Evolutionary conservation across 1,140 invertebrate genomes (phyloP).

Genomic region (Temnothorax longispinosus): DNA sequence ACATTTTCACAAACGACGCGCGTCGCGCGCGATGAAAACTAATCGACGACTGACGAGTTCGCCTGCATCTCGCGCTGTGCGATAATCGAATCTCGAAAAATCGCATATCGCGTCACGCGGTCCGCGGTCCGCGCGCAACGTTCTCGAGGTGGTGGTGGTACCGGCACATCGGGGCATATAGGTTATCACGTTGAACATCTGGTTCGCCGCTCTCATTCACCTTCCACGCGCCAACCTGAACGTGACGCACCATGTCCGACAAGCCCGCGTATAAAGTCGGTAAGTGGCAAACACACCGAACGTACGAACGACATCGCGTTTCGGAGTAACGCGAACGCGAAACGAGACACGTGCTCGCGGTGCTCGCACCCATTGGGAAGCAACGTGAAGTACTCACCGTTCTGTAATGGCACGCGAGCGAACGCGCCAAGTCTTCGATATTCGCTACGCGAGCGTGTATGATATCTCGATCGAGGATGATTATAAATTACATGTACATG

Average conservation of each 20-base stretch:
- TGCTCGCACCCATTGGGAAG: too few species aligned
- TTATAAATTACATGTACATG: too few species aligned
- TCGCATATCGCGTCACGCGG: background rate
- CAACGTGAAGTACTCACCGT: background rate
- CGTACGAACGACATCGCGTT: background rate
- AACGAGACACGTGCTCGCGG: background rate
- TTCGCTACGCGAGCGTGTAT: too few species aligned
- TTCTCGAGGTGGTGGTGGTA: background rate
- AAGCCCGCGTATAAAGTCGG: slow-evolving; percentile 82
- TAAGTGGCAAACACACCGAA: slow-evolving; percentile 66
- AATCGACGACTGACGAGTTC: too few species aligned
- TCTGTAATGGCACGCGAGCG: background rate
- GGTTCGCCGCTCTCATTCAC: background rate
- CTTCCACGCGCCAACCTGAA: too few species aligned
- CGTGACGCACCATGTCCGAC: slow-evolving; percentile 62
- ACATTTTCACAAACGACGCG: background rate
- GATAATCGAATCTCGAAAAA: background rate
- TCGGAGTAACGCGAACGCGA: background rate
- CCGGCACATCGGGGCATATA: background rate
- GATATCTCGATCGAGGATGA: too few species aligned
- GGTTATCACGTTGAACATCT: background rate
- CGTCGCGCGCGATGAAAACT: background rate
- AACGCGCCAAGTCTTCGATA: background rate
- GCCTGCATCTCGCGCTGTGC: background rate
- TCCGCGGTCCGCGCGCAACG: too few species aligned